phyloP scores from a whole-genome alignment of 1,140 invertebrate species.

The Tetragnatha versicolor region DNA sequence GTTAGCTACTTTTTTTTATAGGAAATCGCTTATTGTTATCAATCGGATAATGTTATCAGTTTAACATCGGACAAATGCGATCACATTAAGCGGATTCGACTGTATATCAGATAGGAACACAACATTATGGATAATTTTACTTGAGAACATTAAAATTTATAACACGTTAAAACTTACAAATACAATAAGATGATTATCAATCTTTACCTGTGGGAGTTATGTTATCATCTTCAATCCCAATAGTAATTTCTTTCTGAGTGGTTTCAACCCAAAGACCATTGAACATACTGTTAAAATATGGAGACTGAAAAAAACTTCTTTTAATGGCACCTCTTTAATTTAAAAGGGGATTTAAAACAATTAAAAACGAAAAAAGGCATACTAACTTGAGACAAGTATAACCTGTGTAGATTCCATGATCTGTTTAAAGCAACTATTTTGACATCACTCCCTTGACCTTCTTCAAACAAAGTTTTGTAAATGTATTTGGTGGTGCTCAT shows the following conservation, averaged over 20 bases:
- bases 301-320: slow-evolving; percentile 69
- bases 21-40: too few relatives aligned
- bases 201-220: slow-evolving; percentile 74
- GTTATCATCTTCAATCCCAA: slow-evolving; percentile 78
- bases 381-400: slow-evolving; percentile 75
- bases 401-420: slow-evolving; percentile 80
- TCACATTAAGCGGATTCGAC: too few relatives aligned
- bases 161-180: too few relatives aligned
- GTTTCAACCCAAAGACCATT: slow-evolving; percentile 81
- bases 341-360: neutral
- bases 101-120: too few relatives aligned
- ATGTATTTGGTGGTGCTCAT: slow-evolving; percentile 79
- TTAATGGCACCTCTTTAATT: neutral
- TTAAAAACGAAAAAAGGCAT: too few relatives aligned
- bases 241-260: slow-evolving; percentile 72
- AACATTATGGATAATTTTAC: too few relatives aligned
- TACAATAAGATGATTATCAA: neutral
- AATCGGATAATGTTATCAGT: too few relatives aligned
- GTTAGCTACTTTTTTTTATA: too few relatives aligned
- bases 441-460: slow-evolving; percentile 80
- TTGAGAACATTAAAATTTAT: too few relatives aligned
- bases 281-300: slow-evolving; percentile 86
- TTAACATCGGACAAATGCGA: too few relatives aligned
- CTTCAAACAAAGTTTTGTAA: slow-evolving; percentile 78
- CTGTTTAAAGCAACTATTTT: slow-evolving; percentile 75